Percentiles rank a stretch among this genome's conserved stretches.
These are phyloP conservation scores for Caenorhabditis sp. DNA, from an alignment of 2,888 invertebrate species.

Conservation along the genomic window DNA sequence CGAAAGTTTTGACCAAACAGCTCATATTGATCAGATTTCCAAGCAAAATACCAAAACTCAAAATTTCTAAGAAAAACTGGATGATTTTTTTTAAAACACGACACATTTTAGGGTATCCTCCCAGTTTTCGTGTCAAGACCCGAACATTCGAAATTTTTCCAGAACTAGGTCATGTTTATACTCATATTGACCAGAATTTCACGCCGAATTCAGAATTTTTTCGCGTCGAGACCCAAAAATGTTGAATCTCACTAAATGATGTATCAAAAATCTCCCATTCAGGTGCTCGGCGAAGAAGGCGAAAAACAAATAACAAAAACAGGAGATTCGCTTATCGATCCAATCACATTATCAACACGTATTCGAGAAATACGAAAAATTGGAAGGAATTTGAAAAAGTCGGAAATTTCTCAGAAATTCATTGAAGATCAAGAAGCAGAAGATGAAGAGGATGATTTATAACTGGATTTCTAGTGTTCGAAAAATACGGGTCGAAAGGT, in stretches of 20 bases:
- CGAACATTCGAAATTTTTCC: no score
- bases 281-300: conserved; percentile 44
- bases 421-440: background rate
- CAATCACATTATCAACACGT: conserved; percentile 18
- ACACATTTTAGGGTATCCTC: no score
- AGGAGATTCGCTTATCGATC: conserved; percentile 37
- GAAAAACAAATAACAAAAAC: conserved; percentile 38
- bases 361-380: conserved; percentile 14
- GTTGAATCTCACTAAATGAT: background rate
- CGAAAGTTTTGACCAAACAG: no score
- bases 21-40: no score
- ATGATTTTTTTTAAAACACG: no score
- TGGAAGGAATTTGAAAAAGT: conserved; percentile 8
- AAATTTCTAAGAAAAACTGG: no score
- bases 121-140: no score
- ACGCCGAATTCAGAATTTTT: no score
- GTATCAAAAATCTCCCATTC: background rate
- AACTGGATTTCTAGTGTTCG: background rate
- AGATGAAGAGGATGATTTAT: background rate
- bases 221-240: background rate
- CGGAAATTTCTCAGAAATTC: background rate
- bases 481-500: background rate
- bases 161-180: no score
- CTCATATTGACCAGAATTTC: no score
- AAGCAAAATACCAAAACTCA: no score